These are phyloP conservation scores for Scolopax bukidnonensis DNA, from an alignment of 2,797 vertebrate species.

Conservation along the genomic window DNA sequence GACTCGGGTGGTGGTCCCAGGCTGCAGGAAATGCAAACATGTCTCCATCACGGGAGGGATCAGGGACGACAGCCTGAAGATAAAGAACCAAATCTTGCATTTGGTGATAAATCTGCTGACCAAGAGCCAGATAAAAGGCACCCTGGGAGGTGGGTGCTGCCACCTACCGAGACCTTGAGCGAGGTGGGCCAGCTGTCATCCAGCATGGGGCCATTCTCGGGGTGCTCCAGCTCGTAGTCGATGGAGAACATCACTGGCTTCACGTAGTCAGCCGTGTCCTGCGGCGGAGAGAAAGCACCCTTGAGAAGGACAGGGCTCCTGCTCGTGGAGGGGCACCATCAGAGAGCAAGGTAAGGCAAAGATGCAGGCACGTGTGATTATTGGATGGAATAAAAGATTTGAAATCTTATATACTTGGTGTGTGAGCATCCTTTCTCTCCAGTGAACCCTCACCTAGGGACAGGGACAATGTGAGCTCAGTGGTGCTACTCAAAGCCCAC, in stretches of 20 bases:
- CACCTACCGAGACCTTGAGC: slow-evolving; percentile 85
- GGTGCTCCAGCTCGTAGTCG: slow-evolving; percentile 84
- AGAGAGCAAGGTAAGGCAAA: background rate
- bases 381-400: background rate
- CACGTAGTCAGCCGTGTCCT: slow-evolving; percentile 96
- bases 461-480: background rate
- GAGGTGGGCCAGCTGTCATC: slow-evolving; percentile 91
- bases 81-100: background rate
- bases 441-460: background rate
- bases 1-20: accelerated
- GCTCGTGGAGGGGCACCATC: background rate
- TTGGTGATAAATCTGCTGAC: background rate
- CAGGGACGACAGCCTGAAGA: background rate
- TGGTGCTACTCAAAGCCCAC: accelerated
- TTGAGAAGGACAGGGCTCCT: background rate
- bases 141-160: background rate
- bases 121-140: background rate
- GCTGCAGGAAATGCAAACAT: accelerated
- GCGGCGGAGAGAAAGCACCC: accelerated
- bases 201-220: slow-evolving; percentile 82
- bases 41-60: accelerated
- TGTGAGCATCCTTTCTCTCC: background rate
- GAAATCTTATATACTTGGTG: background rate
- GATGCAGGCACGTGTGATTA: accelerated
- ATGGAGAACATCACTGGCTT: slow-evolving; percentile 90